Percentiles rank a stretch among this genome's conserved stretches.
Conservation (phyloP, 2,113 vertebrate species). For the Sylvietta virens region DNA sequence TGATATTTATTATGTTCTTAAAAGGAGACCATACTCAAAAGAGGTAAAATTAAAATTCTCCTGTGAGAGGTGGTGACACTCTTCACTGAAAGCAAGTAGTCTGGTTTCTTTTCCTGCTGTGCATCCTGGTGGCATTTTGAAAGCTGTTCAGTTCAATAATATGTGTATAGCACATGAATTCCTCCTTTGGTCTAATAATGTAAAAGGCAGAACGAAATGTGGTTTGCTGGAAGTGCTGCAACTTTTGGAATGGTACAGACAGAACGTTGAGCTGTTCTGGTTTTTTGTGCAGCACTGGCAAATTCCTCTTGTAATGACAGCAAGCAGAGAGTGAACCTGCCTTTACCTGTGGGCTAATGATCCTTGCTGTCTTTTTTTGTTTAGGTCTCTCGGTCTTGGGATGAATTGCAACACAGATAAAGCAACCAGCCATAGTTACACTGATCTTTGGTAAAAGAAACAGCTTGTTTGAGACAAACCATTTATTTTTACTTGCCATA, state of each 20-base stretch:
- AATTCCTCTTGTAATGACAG: neutral
- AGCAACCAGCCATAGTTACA: neutral
- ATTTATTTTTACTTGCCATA: neutral
- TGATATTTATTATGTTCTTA: neutral
- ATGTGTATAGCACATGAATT: neutral
- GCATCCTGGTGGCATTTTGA: neutral
- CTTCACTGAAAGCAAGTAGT: neutral
- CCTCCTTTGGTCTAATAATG: neutral
- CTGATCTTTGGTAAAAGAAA: neutral
- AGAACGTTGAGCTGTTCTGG: neutral
- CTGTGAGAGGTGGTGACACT: neutral
- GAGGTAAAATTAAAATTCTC: neutral
- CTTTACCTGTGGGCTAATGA: neutral
- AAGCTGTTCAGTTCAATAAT: neutral
- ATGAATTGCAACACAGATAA: neutral
- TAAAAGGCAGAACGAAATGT: neutral
- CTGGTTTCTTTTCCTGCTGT: constrained; percentile 4
- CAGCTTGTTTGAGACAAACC: neutral
- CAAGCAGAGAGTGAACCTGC: neutral
- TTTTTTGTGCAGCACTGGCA: neutral
- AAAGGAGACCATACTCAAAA: neutral
- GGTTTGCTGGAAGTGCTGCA: neutral
- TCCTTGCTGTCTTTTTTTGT: neutral
- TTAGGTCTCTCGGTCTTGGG: neutral
- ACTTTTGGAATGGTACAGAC: neutral